phyloP scores from a whole-genome alignment of 2,797 vertebrate genomes.

The Kryptopterus vitreolus region DNA sequence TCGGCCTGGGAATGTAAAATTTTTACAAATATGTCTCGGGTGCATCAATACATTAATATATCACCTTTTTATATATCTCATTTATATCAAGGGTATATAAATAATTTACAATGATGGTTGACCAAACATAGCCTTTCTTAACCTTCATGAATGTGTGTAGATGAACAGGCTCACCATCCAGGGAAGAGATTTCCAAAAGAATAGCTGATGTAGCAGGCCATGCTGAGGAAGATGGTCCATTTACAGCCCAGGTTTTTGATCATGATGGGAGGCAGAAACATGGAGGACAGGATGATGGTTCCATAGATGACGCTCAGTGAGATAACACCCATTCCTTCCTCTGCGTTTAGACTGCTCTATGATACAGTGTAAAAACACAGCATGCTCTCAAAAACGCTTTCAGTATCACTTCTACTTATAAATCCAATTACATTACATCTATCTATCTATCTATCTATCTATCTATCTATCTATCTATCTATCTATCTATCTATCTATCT shows the following conservation, averaged over 20 bases:
- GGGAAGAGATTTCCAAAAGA: constrained; percentile 89
- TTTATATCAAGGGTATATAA: not conserved
- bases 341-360: constrained; percentile 91
- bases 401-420: not conserved
- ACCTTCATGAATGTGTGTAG: not conserved
- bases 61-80: not conserved
- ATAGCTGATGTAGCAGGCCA: constrained; percentile 89
- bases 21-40: not conserved
- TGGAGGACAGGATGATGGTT: constrained; percentile 87
- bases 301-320: constrained; percentile 90
- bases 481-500: not conserved
- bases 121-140: too few relatives aligned
- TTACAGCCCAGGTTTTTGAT: constrained; percentile 93
- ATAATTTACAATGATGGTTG: not conserved
- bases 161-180: constrained; percentile 79
- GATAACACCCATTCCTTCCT: constrained; percentile 85
- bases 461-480: not conserved
- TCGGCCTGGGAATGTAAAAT: constrained; percentile 77
- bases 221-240: constrained; percentile 86
- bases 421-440: not conserved
- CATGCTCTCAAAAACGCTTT: not conserved
- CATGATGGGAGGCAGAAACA: constrained; percentile 89
- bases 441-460: too few relatives aligned
- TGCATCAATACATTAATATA: not conserved
- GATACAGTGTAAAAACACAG: constrained; percentile 15